A percentile compares a stretch with the other conserved stretches of the same genome.
Conservation (phyloP, 1,140 invertebrate genomes). For the Vanessa tameamea region DNA sequence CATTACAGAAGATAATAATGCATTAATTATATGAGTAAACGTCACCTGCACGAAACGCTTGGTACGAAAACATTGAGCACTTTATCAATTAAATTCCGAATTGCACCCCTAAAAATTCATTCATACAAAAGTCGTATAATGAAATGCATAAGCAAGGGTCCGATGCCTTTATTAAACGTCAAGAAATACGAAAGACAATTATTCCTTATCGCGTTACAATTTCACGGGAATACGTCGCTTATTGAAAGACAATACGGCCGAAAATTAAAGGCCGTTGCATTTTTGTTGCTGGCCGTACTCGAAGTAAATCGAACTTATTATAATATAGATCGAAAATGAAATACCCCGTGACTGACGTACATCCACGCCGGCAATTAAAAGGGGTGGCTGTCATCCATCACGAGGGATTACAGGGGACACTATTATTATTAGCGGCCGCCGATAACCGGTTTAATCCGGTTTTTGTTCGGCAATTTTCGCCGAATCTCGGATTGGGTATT, state of each 20-base stretch:
- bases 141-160: slow-evolving; percentile 23
- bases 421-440: slow-evolving; percentile 67
- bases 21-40: not conserved
- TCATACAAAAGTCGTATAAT: slow-evolving; percentile 5
- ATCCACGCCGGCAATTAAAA: slow-evolving; percentile 65
- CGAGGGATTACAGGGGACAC: slow-evolving; percentile 60
- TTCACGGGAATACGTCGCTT: not conserved
- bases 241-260: not conserved
- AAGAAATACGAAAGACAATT: slow-evolving; percentile 20
- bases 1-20: not conserved
- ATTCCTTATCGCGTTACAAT: not conserved
- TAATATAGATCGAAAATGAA: slow-evolving; percentile 72
- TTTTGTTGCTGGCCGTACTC: not conserved
- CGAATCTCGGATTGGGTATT: slow-evolving; percentile 35
- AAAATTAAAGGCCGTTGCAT: not conserved
- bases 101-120: slow-evolving; percentile 8
- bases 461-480: slow-evolving; percentile 62
- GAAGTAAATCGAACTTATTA: slow-evolving; percentile 60
- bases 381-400: slow-evolving; percentile 69
- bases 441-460: slow-evolving; percentile 67
- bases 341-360: slow-evolving; percentile 56
- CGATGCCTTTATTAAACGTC: slow-evolving; percentile 40
- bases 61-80: not conserved
- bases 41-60: not conserved
- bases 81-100: slow-evolving; percentile 7